These are phyloP conservation scores for Cricetomys ansorgei DNA, from an alignment of 2,113 vertebrate genomes.

Conservation along the genomic window DNA sequence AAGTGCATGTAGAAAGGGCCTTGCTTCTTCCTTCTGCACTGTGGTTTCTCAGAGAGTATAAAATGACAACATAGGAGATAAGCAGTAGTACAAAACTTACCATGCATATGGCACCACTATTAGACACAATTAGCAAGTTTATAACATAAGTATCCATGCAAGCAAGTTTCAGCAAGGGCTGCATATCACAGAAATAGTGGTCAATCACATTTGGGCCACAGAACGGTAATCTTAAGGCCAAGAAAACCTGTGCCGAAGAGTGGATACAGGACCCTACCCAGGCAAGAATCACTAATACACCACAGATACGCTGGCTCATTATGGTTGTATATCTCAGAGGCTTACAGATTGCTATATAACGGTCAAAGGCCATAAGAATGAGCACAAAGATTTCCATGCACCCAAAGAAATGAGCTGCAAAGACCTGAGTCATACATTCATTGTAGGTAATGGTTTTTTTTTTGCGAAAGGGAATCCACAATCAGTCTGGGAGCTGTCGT, in stretches of 20 bases:
- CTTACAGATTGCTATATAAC: neutral
- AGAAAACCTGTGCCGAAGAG: neutral
- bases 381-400: constrained; percentile 1
- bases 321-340: neutral
- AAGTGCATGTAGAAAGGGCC: neutral
- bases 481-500: constrained; percentile 14
- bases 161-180: constrained; percentile 4
- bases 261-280: neutral
- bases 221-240: neutral
- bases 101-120: neutral
- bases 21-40: neutral
- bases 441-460: neutral
- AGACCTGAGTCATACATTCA: constrained; percentile 11
- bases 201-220: constrained; percentile 1
- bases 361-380: neutral
- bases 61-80: neutral
- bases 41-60: constrained; percentile 2
- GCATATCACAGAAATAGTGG: constrained; percentile 13
- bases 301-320: neutral
- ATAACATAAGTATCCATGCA: neutral
- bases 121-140: neutral
- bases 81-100: neutral
- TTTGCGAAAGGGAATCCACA: neutral
- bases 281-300: neutral
- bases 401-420: neutral